phyloP scores from a whole-genome alignment of 2,888 invertebrate species.

The Eupithecia pulchellata region DNA sequence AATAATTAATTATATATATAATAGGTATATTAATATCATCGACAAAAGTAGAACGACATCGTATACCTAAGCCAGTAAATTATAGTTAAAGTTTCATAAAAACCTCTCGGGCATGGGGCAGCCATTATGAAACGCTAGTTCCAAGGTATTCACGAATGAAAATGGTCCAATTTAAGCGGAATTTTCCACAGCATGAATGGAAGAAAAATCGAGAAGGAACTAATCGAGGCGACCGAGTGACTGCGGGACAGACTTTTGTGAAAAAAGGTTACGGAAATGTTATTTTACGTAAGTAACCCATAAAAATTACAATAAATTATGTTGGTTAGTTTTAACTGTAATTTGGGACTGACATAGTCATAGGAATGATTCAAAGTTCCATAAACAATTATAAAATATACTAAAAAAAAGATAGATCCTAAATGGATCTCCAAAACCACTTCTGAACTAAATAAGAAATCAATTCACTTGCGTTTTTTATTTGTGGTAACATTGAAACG shows the following conservation, averaged over 20 bases:
- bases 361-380: too few species aligned
- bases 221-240: conserved; percentile 35
- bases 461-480: conserved; percentile 37
- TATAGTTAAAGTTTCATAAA: conserved; percentile 15
- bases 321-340: too few species aligned
- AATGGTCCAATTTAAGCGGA: conserved; percentile 42
- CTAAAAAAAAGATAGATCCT: too few species aligned
- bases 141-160: conserved; percentile 33
- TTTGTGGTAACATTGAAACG: conserved; percentile 44
- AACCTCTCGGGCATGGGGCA: conserved; percentile 22
- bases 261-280: background rate
- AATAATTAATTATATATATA: background rate
- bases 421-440: conserved; percentile 4
- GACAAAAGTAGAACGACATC: background rate
- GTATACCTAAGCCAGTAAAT: background rate
- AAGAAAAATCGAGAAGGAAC: conserved; percentile 39
- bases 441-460: conserved; percentile 26
- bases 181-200: conserved; percentile 37
- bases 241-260: background rate
- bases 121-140: conserved; percentile 35
- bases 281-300: too few species aligned
- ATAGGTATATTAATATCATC: background rate
- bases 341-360: too few species aligned
- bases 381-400: too few species aligned
- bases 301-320: too few species aligned